Conservation (phyloP, 1,140 invertebrate species). For the Cydia amplana region DNA sequence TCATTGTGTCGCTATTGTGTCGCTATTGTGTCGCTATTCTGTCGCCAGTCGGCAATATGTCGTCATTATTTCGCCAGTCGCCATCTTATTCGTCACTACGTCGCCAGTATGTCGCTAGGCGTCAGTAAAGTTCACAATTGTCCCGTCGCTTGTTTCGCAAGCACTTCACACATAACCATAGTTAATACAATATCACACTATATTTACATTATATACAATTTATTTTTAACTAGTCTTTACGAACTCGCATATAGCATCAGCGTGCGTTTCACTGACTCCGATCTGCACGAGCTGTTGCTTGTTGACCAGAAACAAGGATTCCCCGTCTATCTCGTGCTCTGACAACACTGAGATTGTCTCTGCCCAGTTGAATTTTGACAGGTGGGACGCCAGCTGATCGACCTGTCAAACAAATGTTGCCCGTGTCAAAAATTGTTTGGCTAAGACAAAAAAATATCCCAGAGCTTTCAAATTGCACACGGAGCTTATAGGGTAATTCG, state of each 20-base stretch:
- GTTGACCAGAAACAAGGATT: conserved; percentile 62
- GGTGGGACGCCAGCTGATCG: conserved; percentile 52
- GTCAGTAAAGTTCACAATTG: too few relatives aligned
- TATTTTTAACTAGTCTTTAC: conserved; percentile 46
- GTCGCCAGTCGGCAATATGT: too few relatives aligned
- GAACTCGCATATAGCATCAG: conserved; percentile 62
- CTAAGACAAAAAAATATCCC: too few relatives aligned
- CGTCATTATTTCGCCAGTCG: too few relatives aligned
- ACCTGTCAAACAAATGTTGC: conserved; percentile 46
- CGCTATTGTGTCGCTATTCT: too few relatives aligned
- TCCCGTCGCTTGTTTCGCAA: too few relatives aligned
- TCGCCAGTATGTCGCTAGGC: too few relatives aligned
- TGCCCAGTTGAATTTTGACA: conserved; percentile 55
- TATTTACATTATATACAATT: conserved; percentile 27
- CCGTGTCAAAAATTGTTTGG: neutral
- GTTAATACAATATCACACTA: conserved; percentile 32
- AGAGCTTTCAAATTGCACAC: too few relatives aligned
- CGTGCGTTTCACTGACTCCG: conserved; percentile 61
- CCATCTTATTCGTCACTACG: too few relatives aligned
- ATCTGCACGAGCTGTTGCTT: conserved; percentile 60
- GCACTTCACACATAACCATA: neutral
- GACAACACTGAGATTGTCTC: conserved; percentile 58
- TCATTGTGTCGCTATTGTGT: too few relatives aligned
- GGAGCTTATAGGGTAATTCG: too few relatives aligned
- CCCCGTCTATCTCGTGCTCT: conserved; percentile 72